These are phyloP conservation scores for Formica exsecta DNA, from an alignment of 1,140 invertebrate species.

Conservation along the genomic window DNA sequence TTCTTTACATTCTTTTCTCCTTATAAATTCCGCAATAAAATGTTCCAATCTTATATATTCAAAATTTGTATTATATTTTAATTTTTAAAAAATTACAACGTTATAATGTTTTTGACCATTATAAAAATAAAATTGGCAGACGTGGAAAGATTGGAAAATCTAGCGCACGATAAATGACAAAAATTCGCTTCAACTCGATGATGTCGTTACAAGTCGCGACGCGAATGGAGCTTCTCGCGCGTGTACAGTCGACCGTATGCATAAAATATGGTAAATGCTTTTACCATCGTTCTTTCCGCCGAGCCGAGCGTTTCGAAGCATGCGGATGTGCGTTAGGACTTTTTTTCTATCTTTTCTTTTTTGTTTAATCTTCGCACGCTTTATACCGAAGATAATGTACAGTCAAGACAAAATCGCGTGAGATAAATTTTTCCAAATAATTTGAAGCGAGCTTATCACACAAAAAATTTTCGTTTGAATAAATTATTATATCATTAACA, in stretches of 20 bases:
- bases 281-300: conserved; percentile 31
- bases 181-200: conserved; percentile 20
- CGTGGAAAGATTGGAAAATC: conserved; percentile 21
- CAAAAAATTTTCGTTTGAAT: too few relatives aligned
- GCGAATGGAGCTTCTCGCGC: conserved; percentile 22
- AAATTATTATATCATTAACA: not conserved
- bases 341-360: conserved; percentile 15
- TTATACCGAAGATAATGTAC: not conserved
- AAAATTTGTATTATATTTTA: too few relatives aligned
- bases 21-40: not conserved
- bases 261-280: conserved; percentile 56
- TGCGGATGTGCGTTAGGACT: conserved; percentile 45
- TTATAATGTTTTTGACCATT: not conserved
- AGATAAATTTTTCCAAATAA: not conserved
- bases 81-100: not conserved
- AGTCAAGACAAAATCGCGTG: too few relatives aligned
- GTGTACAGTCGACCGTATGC: conserved; percentile 19
- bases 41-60: not conserved
- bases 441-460: not conserved
- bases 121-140: not conserved
- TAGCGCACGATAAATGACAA: conserved; percentile 7
- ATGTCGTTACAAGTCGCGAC: conserved; percentile 14
- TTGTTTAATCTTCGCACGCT: conserved; percentile 39
- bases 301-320: conserved; percentile 52
- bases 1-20: not conserved